Evolutionary conservation across 2,888 invertebrate genomes (phyloP), one percentile per base, ranked within the genome.

Genomic region (Rhaphigaster nebulosa): DNA sequence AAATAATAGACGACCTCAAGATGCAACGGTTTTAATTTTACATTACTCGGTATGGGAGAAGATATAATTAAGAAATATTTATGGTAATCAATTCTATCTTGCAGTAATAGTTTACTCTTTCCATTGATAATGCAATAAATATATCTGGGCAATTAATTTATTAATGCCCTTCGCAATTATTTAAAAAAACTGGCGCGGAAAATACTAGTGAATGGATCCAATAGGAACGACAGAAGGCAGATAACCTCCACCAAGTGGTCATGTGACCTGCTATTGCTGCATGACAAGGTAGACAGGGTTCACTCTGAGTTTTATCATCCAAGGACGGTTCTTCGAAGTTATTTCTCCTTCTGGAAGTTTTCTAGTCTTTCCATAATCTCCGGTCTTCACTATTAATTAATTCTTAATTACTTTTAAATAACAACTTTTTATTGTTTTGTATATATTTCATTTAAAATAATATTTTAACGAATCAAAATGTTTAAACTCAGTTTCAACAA

Each of bases 401-500:
- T 38, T 23, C 18, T 29, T 65, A 18, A 29, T 12, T 29, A 13
- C 10, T 65, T 76, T 76, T 76, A 38, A 38, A 34, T 29, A 38
- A 38, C 8, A 20, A 23, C 15, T 38, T 76, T 76, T 38, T 23
- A 38, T 76, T 10, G 20, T 76, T 76, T 26, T 76, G 29, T 76
- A 76, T n/a, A 5, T 29, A 29, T 23, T 34, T n/a, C n/a, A n/a
- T n/a, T 3, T 80, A 23, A 80, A 80, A 5, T 41, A 45, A 84
- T n/a, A 84, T n/a, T 84, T 84, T 45, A 45, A 41, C 15, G 18
- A 6, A 50, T 20, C 52, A 91, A 90, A 90, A 92, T 92, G 91
- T 91, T 92, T 60, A 92, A 92, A 87, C 65, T 92, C 38, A 90
- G 91, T 87, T 76, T 91, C 29, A 88, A 88, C 54, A 90, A 89